A percentile compares a stretch with the other conserved stretches of the same genome.
Evolutionary conservation across 1,140 invertebrate species (phyloP).

Genomic region (Brachionus angularis): DNA sequence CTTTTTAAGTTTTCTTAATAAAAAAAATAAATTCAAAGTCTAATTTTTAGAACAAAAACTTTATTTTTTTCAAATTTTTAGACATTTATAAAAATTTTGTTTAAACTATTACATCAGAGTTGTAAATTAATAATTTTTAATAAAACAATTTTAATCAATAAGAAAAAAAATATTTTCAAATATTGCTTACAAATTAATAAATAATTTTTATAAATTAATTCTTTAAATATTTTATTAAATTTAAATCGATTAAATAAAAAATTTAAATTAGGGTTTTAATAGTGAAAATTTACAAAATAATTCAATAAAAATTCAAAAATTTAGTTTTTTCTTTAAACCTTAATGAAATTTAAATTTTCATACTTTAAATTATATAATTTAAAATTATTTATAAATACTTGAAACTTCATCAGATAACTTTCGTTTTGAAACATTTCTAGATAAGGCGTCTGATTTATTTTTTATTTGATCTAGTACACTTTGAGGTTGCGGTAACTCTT

Average conservation of each 20-base stretch:
- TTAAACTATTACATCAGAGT: too few species aligned
- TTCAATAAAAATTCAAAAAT: constrained; percentile 44
- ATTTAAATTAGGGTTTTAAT: background rate
- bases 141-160: too few species aligned
- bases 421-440: constrained; percentile 30
- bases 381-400: background rate
- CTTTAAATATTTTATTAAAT: too few species aligned
- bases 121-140: too few species aligned
- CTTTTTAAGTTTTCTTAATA: too few species aligned
- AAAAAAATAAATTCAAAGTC: too few species aligned
- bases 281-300: background rate
- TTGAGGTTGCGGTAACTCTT: constrained; percentile 66
- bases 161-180: too few species aligned
- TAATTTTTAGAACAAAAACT: too few species aligned
- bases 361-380: background rate
- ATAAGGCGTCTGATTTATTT: constrained; percentile 39
- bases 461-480: constrained; percentile 22
- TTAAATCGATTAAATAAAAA: constrained; percentile 18
- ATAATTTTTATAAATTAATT: too few species aligned
- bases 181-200: too few species aligned
- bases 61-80: too few species aligned
- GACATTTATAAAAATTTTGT: too few species aligned
- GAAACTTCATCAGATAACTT: constrained; percentile 26
- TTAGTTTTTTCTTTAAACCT: constrained; percentile 36
- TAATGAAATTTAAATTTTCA: background rate